Evolutionary conservation across 2,888 invertebrate species (phyloP), one percentile per base, ranked within the genome.

Genomic region (Hydraecia micacea): DNA sequence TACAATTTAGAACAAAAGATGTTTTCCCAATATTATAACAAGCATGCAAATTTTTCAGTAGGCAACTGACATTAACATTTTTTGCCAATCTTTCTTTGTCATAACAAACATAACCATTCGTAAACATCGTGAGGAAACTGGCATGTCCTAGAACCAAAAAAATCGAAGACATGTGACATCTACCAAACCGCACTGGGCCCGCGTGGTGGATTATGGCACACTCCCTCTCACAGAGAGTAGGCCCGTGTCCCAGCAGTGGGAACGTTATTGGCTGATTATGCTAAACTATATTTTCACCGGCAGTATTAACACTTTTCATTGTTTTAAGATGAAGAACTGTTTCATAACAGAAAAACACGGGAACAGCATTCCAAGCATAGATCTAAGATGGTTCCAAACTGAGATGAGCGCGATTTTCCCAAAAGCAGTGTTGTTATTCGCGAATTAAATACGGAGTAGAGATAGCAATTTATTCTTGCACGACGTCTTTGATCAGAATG

Each of bases 381-480:
- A 55, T 46, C 4, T 55, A 25, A 55, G 55, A n/a, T n/a, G 25
- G 11, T 58, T 25, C 4, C 18, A 73, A 46, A 13, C 21, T 39
- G 70, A 68, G 36, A n/a, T 42, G 18, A 58, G 5, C 9, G 36
- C 13, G 1, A 71, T 67, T 71, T 71, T 49, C 55, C 1, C 9
- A 39, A n/a, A 49, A 21, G 21, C 42, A 32, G 42, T 68, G 67
- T 66, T 76, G 11, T 69, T 80, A 42, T 77, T 76, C 11, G 62
- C 49, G 75, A 78, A 77, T 76, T 73, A 81, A 79, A 69, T 63
- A 62, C 73, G 73, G 66, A 85, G 88, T 87, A 89, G 88, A 85
- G 25, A 89, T 90, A 91, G 88, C 90, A 91, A 94, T 94, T 91
- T 92, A 91, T 92, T 80, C 73, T 62, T 90, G 87, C 83, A 81